A percentile compares a stretch with the other conserved stretches of the same genome.
phyloP scores from a whole-genome alignment of 2,797 vertebrate species.

The Lemur catta region DNA sequence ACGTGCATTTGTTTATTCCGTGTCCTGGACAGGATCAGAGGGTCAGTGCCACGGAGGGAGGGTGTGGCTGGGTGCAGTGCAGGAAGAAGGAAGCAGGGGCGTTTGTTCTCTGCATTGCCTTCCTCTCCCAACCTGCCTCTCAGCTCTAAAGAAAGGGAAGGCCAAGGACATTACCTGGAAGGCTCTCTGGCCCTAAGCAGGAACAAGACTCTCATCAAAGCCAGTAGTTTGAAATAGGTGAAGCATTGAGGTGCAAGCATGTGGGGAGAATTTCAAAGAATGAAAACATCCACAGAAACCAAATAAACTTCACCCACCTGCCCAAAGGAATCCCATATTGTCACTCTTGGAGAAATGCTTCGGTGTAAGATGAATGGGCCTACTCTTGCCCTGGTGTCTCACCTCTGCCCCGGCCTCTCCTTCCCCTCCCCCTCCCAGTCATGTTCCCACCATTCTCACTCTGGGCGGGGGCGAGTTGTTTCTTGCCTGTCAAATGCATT shows the following conservation, averaged over 20 bases:
- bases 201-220: not conserved
- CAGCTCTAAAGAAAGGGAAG: not conserved
- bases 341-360: not conserved
- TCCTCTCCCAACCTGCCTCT: not conserved
- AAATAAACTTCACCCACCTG: not conserved
- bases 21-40: not conserved
- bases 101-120: not conserved
- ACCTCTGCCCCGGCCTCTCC: not conserved
- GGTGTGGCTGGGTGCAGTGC: rapidly evolving
- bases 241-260: not conserved
- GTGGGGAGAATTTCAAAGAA: not conserved
- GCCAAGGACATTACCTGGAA: not conserved
- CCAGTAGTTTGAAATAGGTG: not conserved
- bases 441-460: not conserved
- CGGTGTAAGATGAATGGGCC: not conserved
- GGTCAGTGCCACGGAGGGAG: too few species aligned
- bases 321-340: not conserved
- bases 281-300: not conserved
- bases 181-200: not conserved
- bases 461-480: not conserved
- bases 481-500: not conserved
- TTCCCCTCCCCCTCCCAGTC: not conserved
- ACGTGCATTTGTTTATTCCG: not conserved
- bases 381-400: not conserved
- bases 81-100: not conserved